Evolutionary conservation across 2,888 invertebrate genomes (phyloP).

Genomic region (Empis stercorea): DNA sequence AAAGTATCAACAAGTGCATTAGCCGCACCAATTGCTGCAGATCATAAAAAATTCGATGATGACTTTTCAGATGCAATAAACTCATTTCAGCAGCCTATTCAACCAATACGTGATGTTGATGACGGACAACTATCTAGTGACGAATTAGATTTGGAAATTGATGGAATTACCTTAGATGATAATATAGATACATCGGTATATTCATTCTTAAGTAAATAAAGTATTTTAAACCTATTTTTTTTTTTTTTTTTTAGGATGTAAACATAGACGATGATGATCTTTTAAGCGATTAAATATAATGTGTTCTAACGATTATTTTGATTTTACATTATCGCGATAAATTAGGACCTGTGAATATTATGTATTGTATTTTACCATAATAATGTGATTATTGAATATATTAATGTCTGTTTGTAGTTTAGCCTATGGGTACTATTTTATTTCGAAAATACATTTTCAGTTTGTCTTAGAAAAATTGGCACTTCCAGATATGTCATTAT

Average conservation of each 20-base stretch:
- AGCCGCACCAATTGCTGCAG: slow-evolving; percentile 12
- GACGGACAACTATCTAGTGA: slow-evolving; percentile 17
- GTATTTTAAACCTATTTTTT: slow-evolving; percentile 19
- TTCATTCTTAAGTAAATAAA: no score
- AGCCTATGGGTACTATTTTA: no score
- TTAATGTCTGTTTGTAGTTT: no score
- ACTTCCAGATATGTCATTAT: no score
- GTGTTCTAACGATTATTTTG: no score
- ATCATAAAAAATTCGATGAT: slow-evolving; percentile 28
- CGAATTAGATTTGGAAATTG: slow-evolving; percentile 74
- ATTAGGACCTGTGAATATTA: no score
- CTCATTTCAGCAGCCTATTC: slow-evolving; percentile 3
- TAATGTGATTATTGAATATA: no score
- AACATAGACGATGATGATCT: slow-evolving; percentile 59
- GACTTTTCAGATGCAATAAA: slow-evolving; percentile 3
- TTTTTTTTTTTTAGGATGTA: slow-evolving; percentile 47
- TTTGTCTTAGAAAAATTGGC: no score
- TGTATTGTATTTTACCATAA: no score
- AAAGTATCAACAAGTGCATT: slow-evolving; percentile 12
- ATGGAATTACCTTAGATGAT: slow-evolving; percentile 68
- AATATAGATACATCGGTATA: slow-evolving; percentile 59
- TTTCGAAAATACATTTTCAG: no score
- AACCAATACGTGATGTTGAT: not conserved
- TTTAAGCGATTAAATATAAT: slow-evolving; percentile 40
- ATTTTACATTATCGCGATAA: no score